These are phyloP conservation scores for Caradrina clavipalpis DNA, from an alignment of 2,888 invertebrate species.

Conservation along the genomic window DNA sequence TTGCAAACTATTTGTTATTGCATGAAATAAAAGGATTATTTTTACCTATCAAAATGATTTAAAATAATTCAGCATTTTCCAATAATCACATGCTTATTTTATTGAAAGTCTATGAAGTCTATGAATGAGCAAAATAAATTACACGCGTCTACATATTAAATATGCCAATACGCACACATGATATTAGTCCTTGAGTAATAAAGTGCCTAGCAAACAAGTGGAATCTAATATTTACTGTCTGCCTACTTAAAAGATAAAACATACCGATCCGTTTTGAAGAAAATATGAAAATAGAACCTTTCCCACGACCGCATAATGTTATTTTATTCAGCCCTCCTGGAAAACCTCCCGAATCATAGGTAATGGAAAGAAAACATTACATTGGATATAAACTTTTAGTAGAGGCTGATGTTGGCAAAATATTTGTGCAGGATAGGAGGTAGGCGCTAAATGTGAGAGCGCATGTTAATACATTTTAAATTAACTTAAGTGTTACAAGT, in stretches of 20 bases:
- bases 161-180: conserved; percentile 18
- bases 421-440: conserved; percentile 52
- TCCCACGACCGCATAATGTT: conserved; percentile 69
- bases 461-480: conserved; percentile 52
- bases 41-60: too few relatives aligned
- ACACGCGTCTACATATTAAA: background rate
- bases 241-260: conserved; percentile 61
- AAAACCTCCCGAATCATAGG: conserved; percentile 75
- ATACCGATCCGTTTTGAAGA: conserved; percentile 59
- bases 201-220: conserved; percentile 30
- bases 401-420: conserved; percentile 56
- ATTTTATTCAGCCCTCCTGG: conserved; percentile 73
- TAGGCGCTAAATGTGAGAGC: conserved; percentile 30
- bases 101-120: background rate
- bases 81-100: background rate
- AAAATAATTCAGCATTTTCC: background rate
- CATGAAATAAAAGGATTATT: too few relatives aligned
- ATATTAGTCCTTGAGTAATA: conserved; percentile 9
- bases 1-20: too few relatives aligned
- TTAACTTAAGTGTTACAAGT: conserved; percentile 21
- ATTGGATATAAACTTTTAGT: conserved; percentile 71
- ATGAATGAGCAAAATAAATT: background rate
- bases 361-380: conserved; percentile 84
- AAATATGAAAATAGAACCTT: conserved; percentile 69
- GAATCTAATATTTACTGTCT: conserved; percentile 59